These are phyloP conservation scores for Lepilemur ruficaudatus DNA, from an alignment of 2,797 vertebrate species.

Conservation along the genomic window DNA sequence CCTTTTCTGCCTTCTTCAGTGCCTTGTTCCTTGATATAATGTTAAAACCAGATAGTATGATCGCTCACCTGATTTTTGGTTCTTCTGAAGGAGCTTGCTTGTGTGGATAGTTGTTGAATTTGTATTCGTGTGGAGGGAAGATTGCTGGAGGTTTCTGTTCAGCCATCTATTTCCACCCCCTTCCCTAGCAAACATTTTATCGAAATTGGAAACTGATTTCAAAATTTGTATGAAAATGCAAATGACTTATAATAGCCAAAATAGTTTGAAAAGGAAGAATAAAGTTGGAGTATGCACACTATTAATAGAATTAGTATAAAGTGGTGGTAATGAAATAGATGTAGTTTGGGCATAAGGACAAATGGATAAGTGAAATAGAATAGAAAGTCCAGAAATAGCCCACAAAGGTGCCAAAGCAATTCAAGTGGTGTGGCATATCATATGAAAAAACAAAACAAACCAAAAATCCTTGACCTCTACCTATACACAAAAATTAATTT, in stretches of 20 bases:
- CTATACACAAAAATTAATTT: background rate
- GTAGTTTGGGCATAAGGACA: background rate
- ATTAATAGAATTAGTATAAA: background rate
- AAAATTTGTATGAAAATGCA: background rate
- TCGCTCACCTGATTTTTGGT: no score
- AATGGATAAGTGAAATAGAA: background rate
- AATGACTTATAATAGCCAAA: background rate
- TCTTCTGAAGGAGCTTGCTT: no score
- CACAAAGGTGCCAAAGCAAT: background rate
- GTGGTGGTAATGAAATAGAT: background rate
- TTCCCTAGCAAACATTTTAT: background rate
- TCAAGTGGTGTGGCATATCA: background rate
- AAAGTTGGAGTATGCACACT: background rate
- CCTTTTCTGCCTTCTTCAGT: no score
- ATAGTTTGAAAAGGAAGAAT: background rate
- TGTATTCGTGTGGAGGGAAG: no score
- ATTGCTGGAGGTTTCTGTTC: no score
- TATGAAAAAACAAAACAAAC: background rate
- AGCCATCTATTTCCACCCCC: no score
- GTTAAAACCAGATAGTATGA: no score
- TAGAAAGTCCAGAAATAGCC: background rate
- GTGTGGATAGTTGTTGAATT: no score
- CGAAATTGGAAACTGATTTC: background rate
- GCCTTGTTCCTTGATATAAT: no score
- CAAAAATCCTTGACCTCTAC: background rate